Evolutionary conservation across 2,888 invertebrate species (phyloP).

Genomic region (Luperina testacea): DNA sequence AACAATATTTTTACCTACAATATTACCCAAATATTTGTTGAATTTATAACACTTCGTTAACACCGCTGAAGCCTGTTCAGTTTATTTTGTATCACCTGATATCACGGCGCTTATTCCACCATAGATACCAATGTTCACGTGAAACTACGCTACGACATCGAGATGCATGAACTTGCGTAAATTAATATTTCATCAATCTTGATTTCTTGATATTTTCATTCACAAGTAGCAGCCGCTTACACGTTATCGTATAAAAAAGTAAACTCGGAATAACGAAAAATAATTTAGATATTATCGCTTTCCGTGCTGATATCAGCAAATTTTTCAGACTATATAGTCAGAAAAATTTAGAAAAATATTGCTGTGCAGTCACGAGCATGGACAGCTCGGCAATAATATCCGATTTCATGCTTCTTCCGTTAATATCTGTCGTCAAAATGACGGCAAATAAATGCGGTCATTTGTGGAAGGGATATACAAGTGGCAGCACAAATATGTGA

Average conservation of each 20-base stretch:
- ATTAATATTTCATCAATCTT: slow-evolving; percentile 35
- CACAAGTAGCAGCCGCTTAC: slow-evolving; percentile 21
- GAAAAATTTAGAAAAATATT: slow-evolving; percentile 22
- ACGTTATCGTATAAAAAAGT: slow-evolving; percentile 49
- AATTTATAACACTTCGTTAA: slow-evolving; percentile 65
- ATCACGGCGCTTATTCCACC: slow-evolving; percentile 33
- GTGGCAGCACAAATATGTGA: not conserved
- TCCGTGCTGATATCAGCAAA: slow-evolving; percentile 32
- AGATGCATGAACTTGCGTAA: slow-evolving; percentile 29
- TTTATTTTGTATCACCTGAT: slow-evolving; percentile 51
- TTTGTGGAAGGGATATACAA: not conserved
- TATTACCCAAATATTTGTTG: slow-evolving; percentile 67
- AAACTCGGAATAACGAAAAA: slow-evolving; percentile 54
- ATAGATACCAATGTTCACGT: slow-evolving; percentile 28
- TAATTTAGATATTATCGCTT: slow-evolving; percentile 57
- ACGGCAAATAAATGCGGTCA: not conserved
- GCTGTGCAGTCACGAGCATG: not conserved
- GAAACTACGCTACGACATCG: slow-evolving; percentile 14
- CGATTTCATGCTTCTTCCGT: not conserved
- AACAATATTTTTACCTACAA: slow-evolving; percentile 68
- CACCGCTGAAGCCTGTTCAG: slow-evolving; percentile 45
- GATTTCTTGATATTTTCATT: slow-evolving; percentile 42
- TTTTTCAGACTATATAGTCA: too few species aligned
- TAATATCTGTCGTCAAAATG: not conserved
- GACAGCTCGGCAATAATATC: not conserved